Evolutionary conservation across 2,113 vertebrate species (phyloP).

Genomic region (Litocranius walleri): DNA sequence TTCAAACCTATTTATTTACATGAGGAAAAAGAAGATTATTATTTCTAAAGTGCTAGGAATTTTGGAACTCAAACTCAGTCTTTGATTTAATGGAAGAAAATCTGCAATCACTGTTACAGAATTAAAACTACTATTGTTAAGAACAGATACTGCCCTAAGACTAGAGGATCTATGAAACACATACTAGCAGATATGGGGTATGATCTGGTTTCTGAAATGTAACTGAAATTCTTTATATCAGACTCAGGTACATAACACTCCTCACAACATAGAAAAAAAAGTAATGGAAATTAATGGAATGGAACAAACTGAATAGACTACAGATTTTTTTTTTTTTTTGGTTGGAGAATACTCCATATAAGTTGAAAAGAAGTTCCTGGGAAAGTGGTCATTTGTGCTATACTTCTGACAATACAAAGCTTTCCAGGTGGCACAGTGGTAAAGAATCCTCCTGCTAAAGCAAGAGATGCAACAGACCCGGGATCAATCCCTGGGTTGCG

Average conservation of each 20-base stretch:
- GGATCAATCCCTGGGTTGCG: background rate
- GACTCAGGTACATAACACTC: background rate
- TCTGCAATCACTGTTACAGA: background rate
- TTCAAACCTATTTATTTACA: background rate
- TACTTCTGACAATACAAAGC: background rate
- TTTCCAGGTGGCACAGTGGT: background rate
- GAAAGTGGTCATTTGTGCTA: background rate
- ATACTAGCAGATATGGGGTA: background rate
- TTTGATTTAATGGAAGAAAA: background rate
- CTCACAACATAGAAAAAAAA: background rate
- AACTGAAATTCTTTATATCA: background rate
- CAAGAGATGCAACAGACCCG: background rate
- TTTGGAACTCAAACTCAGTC: background rate
- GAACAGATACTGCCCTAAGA: background rate
- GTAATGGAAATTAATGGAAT: background rate
- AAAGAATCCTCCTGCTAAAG: background rate
- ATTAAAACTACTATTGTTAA: background rate
- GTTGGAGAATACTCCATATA: background rate
- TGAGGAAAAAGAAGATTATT: background rate
- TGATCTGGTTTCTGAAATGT: background rate
- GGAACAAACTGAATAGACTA: background rate
- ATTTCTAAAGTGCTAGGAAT: background rate
- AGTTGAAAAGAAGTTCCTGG: background rate
- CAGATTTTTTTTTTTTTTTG: background rate
- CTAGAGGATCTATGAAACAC: background rate